phyloP scores from a whole-genome alignment of 2,797 vertebrate genomes.

The Limnodromus scolopaceus region DNA sequence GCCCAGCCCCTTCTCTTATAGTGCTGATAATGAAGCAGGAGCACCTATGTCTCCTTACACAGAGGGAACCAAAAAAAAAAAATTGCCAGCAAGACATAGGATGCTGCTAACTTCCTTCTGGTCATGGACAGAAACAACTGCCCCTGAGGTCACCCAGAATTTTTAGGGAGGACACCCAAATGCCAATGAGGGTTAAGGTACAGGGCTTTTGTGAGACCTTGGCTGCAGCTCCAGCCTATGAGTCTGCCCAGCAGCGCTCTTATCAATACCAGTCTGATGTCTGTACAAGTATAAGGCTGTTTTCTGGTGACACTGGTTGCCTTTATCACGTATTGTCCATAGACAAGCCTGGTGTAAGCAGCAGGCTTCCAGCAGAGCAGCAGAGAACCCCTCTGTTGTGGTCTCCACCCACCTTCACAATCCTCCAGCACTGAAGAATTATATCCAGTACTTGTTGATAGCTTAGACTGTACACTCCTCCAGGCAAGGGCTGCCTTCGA shows the following conservation, averaged over 20 bases:
- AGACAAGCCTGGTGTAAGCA: neutral
- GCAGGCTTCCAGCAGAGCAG: neutral
- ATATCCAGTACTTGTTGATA: fast-evolving
- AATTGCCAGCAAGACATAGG: neutral
- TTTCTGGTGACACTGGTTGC: neutral
- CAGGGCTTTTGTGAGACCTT: neutral
- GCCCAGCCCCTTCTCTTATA: neutral
- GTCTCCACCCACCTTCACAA: neutral
- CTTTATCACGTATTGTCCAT: fast-evolving
- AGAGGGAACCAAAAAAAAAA: neutral
- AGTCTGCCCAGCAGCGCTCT: neutral
- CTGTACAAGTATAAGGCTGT: neutral
- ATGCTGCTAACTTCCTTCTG: neutral
- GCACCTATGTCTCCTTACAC: fast-evolving
- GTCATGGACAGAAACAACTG: neutral
- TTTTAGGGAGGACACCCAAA: neutral
- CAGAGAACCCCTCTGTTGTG: neutral
- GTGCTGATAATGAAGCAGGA: fast-evolving
- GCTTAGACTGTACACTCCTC: fast-evolving
- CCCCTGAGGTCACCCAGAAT: neutral
- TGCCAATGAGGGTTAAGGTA: fast-evolving
- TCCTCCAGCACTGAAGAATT: neutral
- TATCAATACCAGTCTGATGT: neutral
- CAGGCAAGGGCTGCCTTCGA: neutral
- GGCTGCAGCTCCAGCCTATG: neutral